Percentiles rank a stretch among this genome's conserved stretches.
These are phyloP conservation scores for Holocentrus rufus DNA, from an alignment of 2,797 vertebrate genomes.

Conservation along the genomic window DNA sequence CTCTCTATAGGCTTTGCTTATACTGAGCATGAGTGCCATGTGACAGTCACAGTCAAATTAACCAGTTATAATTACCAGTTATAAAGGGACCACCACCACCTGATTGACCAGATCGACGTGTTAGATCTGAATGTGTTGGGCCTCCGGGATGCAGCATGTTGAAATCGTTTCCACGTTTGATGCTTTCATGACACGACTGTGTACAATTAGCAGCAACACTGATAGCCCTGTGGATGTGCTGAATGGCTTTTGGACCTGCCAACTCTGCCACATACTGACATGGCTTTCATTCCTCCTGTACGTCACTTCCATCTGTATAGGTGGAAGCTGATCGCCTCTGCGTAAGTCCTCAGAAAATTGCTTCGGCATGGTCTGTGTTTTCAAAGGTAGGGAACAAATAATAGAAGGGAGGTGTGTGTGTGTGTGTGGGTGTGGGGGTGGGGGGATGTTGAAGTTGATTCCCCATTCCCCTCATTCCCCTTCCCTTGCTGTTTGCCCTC, in stretches of 20 bases:
- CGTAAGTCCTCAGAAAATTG: constrained; percentile 21
- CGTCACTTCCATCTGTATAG: constrained; percentile 29
- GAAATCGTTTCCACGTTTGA: not conserved
- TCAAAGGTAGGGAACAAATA: constrained; percentile 17
- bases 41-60: too few relatives aligned
- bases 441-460: constrained; percentile 14
- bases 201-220: not conserved
- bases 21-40: too few relatives aligned
- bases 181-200: not conserved
- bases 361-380: not conserved
- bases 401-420: not conserved
- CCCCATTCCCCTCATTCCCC: not conserved
- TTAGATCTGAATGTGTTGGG: too few relatives aligned
- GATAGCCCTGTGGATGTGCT: too few relatives aligned
- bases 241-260: too few relatives aligned
- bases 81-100: too few relatives aligned
- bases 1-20: too few relatives aligned
- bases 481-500: constrained; percentile 1
- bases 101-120: too few relatives aligned
- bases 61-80: too few relatives aligned
- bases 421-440: not conserved
- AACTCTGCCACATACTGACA: not conserved
- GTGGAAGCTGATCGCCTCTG: constrained; percentile 44
- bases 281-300: constrained; percentile 1
- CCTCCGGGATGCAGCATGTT: too few relatives aligned